Evolutionary conservation across 2,888 invertebrate species (phyloP), one percentile per base, ranked within the genome.

Genomic region (Taenaris catops): DNA sequence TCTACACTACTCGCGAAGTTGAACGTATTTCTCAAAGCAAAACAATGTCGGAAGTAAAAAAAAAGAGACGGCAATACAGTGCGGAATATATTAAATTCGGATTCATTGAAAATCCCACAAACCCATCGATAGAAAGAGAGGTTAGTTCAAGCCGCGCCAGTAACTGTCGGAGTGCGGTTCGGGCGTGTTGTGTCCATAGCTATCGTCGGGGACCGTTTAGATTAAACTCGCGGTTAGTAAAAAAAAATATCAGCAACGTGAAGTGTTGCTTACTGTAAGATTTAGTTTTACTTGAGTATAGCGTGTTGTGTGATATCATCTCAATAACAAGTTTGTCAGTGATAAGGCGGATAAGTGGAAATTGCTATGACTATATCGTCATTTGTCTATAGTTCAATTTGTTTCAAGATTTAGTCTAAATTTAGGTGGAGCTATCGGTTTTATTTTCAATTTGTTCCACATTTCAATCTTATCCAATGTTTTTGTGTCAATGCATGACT

Each of bases 271-370:
- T 43, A n/a, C 21, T 26, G 27, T 35, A 19, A 29, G 18, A 24
- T 32, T 32, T 32, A 25, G 1, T 8, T 28, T 27, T 27, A 19
- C 24, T 34, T 25, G 14, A 23, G 17, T 11, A 29, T 17, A 19
- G 11, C 19, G 24, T 40, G 33, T 34, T 33, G 55, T 61, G 59
- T 54, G 51, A 57, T 63, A 41, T 57, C 56, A 60, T 49, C 55
- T 25, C 48, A 47, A 69, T 72, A 76, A 75, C n/a, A n/a, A 73
- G 76, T 64, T 59, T 43, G 48, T 57, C 10, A 62, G 67, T 73
- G 71, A 71, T 76, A 74, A 71, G 64, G 62, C 53, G 58, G 58
- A 69, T 73, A 65, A 70, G 78, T 79, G 81, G 76, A 76, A 72
- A 67, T 69, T 66, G 67, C 55, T 68, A 61, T 70, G 72, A 71